Evolutionary conservation across 2,888 invertebrate species (phyloP).

Genomic region (Callinectes sapidus): DNA sequence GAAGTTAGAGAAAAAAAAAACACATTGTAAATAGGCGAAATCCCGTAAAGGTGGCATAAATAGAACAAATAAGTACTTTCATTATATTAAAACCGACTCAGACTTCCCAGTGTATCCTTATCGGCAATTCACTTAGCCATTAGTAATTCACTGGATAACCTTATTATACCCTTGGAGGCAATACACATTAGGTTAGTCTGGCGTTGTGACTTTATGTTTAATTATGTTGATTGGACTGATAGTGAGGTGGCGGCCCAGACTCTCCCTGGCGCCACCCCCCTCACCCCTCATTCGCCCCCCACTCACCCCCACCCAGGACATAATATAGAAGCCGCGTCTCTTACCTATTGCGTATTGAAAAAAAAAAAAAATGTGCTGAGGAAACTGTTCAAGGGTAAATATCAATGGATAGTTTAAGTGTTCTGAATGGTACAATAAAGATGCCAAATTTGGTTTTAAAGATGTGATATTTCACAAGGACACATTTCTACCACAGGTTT

Average conservation of each 20-base stretch:
- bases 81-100: not conserved
- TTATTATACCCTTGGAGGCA: not conserved
- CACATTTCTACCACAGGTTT: no score
- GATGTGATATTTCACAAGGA: no score
- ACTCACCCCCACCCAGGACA: not conserved
- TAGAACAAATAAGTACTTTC: not conserved
- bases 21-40: not conserved
- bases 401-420: no score
- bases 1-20: not conserved
- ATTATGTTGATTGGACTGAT: not conserved
- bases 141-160: not conserved
- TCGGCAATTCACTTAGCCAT: not conserved
- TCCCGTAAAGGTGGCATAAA: not conserved
- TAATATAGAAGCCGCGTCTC: not conserved
- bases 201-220: not conserved
- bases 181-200: not conserved
- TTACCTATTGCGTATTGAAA: not conserved
- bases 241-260: not conserved
- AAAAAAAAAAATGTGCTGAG: no score
- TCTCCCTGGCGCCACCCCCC: not conserved
- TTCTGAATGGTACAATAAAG: no score
- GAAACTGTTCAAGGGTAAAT: no score
- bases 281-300: not conserved
- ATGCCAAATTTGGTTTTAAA: no score
- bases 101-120: not conserved